These are phyloP conservation scores for Cerastis rubricosa DNA, from an alignment of 2,888 invertebrate genomes.

Conservation along the genomic window DNA sequence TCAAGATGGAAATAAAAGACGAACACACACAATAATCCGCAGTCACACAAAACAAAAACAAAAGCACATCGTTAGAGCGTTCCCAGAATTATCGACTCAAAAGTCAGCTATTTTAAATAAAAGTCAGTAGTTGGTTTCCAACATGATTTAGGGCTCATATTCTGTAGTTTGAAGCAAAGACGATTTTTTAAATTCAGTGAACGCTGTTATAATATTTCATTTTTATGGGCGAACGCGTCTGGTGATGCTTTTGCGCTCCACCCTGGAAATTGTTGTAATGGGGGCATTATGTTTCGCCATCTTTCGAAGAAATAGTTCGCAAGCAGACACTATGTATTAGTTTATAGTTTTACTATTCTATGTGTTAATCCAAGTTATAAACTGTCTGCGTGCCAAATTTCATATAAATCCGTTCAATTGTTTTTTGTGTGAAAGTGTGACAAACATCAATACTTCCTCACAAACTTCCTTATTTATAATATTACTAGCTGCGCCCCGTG, in stretches of 20 bases:
- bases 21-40: background rate
- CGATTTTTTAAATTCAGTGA: conserved; percentile 88
- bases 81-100: conserved; percentile 37
- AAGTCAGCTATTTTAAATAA: conserved; percentile 63
- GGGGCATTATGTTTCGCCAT: conserved; percentile 82
- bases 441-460: no score
- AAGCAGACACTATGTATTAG: conserved; percentile 56
- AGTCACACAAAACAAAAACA: conserved; percentile 8
- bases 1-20: background rate
- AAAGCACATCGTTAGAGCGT: conserved; percentile 2
- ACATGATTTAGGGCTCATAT: conserved; percentile 79
- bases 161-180: conserved; percentile 73
- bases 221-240: conserved; percentile 88
- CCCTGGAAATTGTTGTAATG: conserved; percentile 85
- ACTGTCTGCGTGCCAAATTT: no score
- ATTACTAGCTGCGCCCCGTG: no score
- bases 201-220: conserved; percentile 88
- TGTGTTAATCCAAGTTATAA: no score
- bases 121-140: conserved; percentile 66
- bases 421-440: no score
- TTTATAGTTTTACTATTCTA: conserved; percentile 3
- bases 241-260: conserved; percentile 84
- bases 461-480: no score
- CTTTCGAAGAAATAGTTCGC: conserved; percentile 75
- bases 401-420: no score